A percentile compares a stretch with the other conserved stretches of the same genome.
These are phyloP conservation scores for Watsonalla binaria DNA, from an alignment of 2,888 invertebrate genomes.

Conservation along the genomic window DNA sequence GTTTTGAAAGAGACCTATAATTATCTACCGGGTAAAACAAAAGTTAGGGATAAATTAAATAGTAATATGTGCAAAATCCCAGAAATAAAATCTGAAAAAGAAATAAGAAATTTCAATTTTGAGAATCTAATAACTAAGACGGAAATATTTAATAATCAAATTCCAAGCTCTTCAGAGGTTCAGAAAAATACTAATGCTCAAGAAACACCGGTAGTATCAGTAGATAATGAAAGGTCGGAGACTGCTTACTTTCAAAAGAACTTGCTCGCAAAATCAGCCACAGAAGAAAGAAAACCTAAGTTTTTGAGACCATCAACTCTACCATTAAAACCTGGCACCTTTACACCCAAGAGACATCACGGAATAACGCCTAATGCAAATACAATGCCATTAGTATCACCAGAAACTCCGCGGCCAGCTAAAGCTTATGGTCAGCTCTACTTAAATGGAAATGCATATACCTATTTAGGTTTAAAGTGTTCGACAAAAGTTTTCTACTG, in stretches of 20 bases:
- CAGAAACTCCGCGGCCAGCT: constrained; percentile 93
- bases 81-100: constrained; percentile 51
- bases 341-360: constrained; percentile 88
- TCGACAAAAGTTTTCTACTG: constrained; percentile 95
- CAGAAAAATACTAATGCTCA: constrained; percentile 58
- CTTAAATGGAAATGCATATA: constrained; percentile 94
- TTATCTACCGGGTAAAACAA: constrained; percentile 39
- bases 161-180: constrained; percentile 61
- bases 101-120: constrained; percentile 68
- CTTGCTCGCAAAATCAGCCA: constrained; percentile 35
- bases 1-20: constrained; percentile 54
- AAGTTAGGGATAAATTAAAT: constrained; percentile 43
- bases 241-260: constrained; percentile 72
- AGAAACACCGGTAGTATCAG: constrained; percentile 35
- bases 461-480: constrained; percentile 93
- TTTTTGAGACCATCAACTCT: constrained; percentile 90
- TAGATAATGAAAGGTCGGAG: constrained; percentile 66
- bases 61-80: constrained; percentile 32
- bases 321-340: constrained; percentile 90
- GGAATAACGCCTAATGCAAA: constrained; percentile 90
- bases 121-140: constrained; percentile 74
- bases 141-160: constrained; percentile 71
- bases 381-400: constrained; percentile 90
- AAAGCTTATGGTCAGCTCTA: constrained; percentile 94
- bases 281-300: constrained; percentile 77